Evolutionary conservation across 2,888 invertebrate genomes (phyloP), one percentile per base, ranked within the genome.

Genomic region (Aphidius colemani): DNA sequence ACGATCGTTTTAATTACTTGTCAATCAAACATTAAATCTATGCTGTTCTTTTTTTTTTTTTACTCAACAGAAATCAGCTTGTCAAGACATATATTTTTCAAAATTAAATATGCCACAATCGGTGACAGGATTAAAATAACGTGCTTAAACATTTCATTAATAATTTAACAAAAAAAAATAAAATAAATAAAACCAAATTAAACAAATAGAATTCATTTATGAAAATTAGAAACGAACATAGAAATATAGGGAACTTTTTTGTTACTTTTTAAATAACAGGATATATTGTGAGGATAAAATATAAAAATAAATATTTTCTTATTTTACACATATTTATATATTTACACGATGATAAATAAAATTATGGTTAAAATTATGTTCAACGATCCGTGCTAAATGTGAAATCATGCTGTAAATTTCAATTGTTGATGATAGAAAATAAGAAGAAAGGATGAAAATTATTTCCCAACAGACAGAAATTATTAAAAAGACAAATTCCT

Each of bases 1-100:
- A 46, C n/a, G 43, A 50, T 49, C 65, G 48, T 62, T 67, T 53
- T 61, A 59, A 64, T 64, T 59, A 39, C 55, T 49, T 45, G 59
- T 53, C 59, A 64, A 64, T 64, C 59, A 59, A 43, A 55, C 48
- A 30, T 55, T 55, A 40, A 41, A 6, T 58, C 44, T 40, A 40
- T 58, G 18, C 11, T 51, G n/a, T 13, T n/a, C 43, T 51, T 13
- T n/a, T 50, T 58, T 51, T 63, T 7, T 11, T 53, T 53, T 10
- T 46, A 44, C 7, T 46, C 45, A 40, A 9, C 9, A 39, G 43
- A 39, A 60, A 30, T 30, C 45, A 40, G 7, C 10, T 51, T 44
- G 43, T 51, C 58, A 59, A 39, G 58, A 40, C 41, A 40, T n/a
- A 39, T 30, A 46, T 7, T 46, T 13, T n/a, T 53, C 6, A 11